Evolutionary conservation across 2,113 vertebrate genomes (phyloP).

Genomic region (Xenopus laevis): DNA sequence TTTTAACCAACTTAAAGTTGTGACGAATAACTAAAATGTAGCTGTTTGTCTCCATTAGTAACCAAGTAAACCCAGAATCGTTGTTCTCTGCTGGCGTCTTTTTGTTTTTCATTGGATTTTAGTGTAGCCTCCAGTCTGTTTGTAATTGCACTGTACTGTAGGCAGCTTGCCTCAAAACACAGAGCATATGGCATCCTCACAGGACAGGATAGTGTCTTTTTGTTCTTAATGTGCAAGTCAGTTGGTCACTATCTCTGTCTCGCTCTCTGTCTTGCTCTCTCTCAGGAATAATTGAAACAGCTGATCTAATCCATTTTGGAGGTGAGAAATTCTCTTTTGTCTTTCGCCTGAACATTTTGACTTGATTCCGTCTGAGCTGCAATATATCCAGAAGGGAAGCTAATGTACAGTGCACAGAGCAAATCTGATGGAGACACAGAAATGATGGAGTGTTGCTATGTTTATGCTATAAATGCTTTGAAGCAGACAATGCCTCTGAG

Average conservation of each 20-base stretch:
- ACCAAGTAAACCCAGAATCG: slow-evolving; percentile 53
- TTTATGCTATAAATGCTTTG: background rate
- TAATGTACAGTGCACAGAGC: slow-evolving; percentile 11
- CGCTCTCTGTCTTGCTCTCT: slow-evolving; percentile 51
- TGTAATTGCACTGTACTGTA: slow-evolving; percentile 50
- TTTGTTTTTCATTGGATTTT: slow-evolving; percentile 52
- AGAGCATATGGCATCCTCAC: slow-evolving; percentile 65
- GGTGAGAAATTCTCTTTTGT: slow-evolving; percentile 57
- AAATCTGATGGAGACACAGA: slow-evolving; percentile 10
- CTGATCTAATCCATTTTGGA: slow-evolving; percentile 63
- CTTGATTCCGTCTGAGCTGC: slow-evolving; percentile 51
- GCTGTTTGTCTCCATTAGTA: slow-evolving; percentile 35
- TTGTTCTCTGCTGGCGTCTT: slow-evolving; percentile 52
- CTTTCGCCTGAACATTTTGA: slow-evolving; percentile 50
- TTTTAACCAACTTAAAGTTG: slow-evolving; percentile 51
- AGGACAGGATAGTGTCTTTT: slow-evolving; percentile 58
- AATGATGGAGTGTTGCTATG: slow-evolving; percentile 11
- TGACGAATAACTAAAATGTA: slow-evolving; percentile 52
- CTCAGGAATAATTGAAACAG: slow-evolving; percentile 60
- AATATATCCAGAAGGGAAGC: slow-evolving; percentile 31
- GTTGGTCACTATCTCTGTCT: slow-evolving; percentile 59
- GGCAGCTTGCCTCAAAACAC: slow-evolving; percentile 53
- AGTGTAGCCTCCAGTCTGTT: slow-evolving; percentile 49
- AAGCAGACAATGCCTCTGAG: background rate
- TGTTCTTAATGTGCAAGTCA: slow-evolving; percentile 56